Percentiles rank a stretch among this genome's conserved stretches.
Conservation (phyloP, 2,113 vertebrate species). For the Eulemur rufifrons region DNA sequence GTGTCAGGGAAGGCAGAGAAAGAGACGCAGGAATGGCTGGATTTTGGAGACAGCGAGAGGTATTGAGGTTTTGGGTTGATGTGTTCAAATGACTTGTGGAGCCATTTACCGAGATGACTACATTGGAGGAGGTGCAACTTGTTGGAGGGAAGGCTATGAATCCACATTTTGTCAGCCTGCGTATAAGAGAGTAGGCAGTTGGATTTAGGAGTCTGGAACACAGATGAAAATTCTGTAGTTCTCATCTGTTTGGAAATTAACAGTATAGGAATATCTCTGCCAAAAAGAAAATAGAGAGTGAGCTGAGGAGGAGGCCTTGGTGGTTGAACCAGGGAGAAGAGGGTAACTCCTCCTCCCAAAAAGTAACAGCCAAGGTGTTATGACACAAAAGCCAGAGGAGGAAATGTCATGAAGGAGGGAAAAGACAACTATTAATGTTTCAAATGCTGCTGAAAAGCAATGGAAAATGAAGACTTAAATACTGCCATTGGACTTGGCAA, state of each 20-base stretch:
- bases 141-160: neutral
- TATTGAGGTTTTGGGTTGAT: neutral
- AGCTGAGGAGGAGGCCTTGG: neutral
- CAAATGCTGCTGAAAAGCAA: neutral
- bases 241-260: conserved; percentile 3
- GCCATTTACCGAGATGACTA: neutral
- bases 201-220: neutral
- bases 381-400: neutral
- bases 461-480: neutral
- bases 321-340: neutral
- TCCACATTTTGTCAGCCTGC: neutral
- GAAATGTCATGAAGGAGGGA: neutral
- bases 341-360: neutral
- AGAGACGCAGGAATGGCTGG: neutral
- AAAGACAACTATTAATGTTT: neutral
- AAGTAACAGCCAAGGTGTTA: neutral
- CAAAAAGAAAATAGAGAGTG: neutral
- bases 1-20: neutral
- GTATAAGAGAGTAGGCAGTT: neutral
- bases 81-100: neutral
- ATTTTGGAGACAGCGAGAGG: neutral
- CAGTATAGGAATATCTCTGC: neutral
- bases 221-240: neutral
- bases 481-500: neutral
- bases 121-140: neutral